Evolutionary conservation across 2,888 invertebrate genomes (phyloP), one percentile per base, ranked within the genome.

Genomic region (Mythimna albipuncta): DNA sequence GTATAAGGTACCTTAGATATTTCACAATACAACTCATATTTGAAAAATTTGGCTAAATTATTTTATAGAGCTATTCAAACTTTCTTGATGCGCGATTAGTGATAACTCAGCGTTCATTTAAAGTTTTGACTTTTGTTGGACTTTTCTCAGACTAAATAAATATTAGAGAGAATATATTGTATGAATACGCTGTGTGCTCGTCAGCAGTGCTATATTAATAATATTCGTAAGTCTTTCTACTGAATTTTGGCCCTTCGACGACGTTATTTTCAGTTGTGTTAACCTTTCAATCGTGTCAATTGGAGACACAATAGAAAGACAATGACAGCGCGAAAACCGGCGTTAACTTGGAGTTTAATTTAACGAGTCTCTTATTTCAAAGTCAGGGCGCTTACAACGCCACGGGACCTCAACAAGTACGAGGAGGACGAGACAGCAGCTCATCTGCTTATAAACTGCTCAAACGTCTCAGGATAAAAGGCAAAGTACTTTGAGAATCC

Each of bases 31-130:
- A 54, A 35, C 13, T 47, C 47, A 26, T 52, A 21, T 59, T 57
- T 65, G n/a, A 79, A 58, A 35, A 62, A 57, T 66, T 16, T 52
- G 44, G 21, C 16, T 32, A 58, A n/a, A 72, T 52, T 64, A 64
- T 79, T 55, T 61, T n/a, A 41, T n/a, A 10, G 5, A 50, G 26
- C 47, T 63, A 66, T 54, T 58, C 54, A 5, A n/a, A 6, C 11
- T 26, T 64, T 35, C n/a, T 10, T 41, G 6, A 47, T 47, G 6
- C 9, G 32, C 50, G 26, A 35, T 32, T 21, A 38, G 6, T 9
- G 41, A 10, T 26, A 38, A n/a, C 1, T 52, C 41, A 11, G 13
- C 16, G 35, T 52, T 35, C 10, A 59, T 26, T 52, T 26, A 77
- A 47, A 41, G 16, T 32, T 44, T 50, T 0, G 26, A 32, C 61